Evolutionary conservation across 2,113 vertebrate genomes (phyloP), one percentile per base, ranked within the genome.

Genomic region (Phycodurus eques): DNA sequence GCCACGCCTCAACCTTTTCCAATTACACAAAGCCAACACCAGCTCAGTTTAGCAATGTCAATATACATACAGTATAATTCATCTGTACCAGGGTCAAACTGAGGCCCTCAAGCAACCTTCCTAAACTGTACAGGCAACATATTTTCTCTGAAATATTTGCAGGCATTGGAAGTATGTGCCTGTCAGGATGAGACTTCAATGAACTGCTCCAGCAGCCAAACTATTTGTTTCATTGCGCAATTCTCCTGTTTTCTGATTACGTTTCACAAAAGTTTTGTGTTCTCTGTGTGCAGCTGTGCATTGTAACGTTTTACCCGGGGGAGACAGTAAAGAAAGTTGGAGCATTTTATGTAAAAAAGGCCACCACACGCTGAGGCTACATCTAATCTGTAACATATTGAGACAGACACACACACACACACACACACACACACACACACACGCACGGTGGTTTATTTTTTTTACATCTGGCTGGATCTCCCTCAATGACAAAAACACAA

Each of bases 401-500:
- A 65, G n/a, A 66, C 43, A 15, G n/a, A 75, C 19, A 64, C 22
- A 17, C 64, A 75, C n/a, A 67, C 22, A 9, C 2, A 3, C 35
- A 39, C 35, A 39, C n/a, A 65, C 43, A 22, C 42, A 75, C 19
- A 64, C 22, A 17, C 64, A 75, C n/a, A 67, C 22, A 8, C 2
- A 3, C 35, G 5, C 35, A 39, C 35, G 15, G 15, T 83, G 31
- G 57, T 56, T 46, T 65, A 33, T 75, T 74, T 56, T 53, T 53
- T 54, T 3, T 4, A 61, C 59, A 61, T 73, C 69, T 64, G 62
- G 33, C 49, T 51, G 64, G 78, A 57, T 72, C 65, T 47, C 57
- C 67, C 70, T 44, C 53, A 15, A 67, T 67, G 43, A 82, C 72
- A 39, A 81, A 67, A 77, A 74, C 74, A 80, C 56, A 67, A 79